Evolutionary conservation across 2,888 invertebrate species (phyloP).

Genomic region (Pterostichus madidus): DNA sequence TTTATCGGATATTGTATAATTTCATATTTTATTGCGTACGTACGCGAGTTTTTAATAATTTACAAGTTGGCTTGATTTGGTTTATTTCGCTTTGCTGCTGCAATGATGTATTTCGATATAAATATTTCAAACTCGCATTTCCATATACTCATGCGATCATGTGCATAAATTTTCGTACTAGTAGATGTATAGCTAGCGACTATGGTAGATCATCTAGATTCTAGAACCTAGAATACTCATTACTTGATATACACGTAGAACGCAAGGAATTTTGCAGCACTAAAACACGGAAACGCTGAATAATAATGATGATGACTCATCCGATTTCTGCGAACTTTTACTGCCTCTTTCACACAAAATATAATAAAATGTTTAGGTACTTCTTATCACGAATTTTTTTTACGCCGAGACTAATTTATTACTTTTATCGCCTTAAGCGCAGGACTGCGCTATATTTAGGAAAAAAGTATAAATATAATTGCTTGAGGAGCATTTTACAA

Average conservation of each 20-base stretch:
- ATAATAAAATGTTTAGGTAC: slow-evolving; percentile 58
- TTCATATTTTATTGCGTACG: neutral
- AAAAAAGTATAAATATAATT: slow-evolving; percentile 48
- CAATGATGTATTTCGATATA: slow-evolving; percentile 19
- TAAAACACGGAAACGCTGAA: slow-evolving; percentile 39
- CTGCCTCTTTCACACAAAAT: slow-evolving; percentile 45
- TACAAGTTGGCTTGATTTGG: neutral
- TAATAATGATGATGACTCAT: slow-evolving; percentile 46
- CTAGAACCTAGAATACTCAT: neutral
- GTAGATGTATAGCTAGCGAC: neutral
- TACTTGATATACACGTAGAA: slow-evolving; percentile 15
- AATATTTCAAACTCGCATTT: slow-evolving; percentile 37
- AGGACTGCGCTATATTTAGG: slow-evolving; percentile 28
- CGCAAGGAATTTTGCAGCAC: slow-evolving; percentile 8
- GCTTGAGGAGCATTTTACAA: slow-evolving; percentile 20
- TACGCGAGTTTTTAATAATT: slow-evolving; percentile 15
- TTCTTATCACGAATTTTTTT: slow-evolving; percentile 57
- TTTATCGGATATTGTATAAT: too few species aligned
- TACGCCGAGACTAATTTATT: slow-evolving; percentile 50
- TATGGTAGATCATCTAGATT: slow-evolving; percentile 4
- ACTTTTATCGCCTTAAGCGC: slow-evolving; percentile 40
- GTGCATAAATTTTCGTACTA: slow-evolving; percentile 16
- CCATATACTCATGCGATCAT: slow-evolving; percentile 30
- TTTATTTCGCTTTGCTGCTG: neutral
- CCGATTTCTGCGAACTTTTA: slow-evolving; percentile 43